phyloP scores from a whole-genome alignment of 2,113 vertebrate genomes.

The Strigops habroptila region DNA sequence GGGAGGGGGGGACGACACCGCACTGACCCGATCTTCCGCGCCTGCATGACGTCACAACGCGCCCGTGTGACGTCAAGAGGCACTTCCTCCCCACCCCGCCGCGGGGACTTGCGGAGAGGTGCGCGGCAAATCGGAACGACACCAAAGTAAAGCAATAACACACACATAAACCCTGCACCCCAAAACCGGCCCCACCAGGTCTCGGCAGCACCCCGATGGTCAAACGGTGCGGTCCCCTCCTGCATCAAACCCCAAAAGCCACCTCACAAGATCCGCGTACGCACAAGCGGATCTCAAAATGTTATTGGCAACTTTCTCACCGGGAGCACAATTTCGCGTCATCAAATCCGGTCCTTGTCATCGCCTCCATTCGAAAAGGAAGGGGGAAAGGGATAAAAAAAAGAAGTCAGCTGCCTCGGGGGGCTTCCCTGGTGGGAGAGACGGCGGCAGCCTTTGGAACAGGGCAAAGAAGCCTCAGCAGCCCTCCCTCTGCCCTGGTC shows the following conservation, averaged over 20 bases:
- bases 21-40: neutral
- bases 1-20: neutral
- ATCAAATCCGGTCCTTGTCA: neutral
- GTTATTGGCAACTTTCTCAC: neutral
- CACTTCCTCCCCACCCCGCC: too few species aligned
- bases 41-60: neutral
- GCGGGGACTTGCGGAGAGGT: rapidly evolving
- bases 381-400: neutral
- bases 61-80: neutral
- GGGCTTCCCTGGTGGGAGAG: neutral
- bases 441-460: neutral
- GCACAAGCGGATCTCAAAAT: neutral
- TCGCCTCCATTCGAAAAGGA: neutral
- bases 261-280: neutral
- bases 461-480: neutral
- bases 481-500: neutral
- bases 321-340: neutral
- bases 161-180: neutral
- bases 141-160: neutral
- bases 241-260: rapidly evolving
- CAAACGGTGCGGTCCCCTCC: neutral
- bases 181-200: neutral
- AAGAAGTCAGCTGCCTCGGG: neutral
- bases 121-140: neutral
- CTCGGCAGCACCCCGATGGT: neutral